Evolutionary conservation across 2,797 vertebrate genomes (phyloP), one percentile per base, ranked within the genome.

Genomic region (Mareca strepera): DNA sequence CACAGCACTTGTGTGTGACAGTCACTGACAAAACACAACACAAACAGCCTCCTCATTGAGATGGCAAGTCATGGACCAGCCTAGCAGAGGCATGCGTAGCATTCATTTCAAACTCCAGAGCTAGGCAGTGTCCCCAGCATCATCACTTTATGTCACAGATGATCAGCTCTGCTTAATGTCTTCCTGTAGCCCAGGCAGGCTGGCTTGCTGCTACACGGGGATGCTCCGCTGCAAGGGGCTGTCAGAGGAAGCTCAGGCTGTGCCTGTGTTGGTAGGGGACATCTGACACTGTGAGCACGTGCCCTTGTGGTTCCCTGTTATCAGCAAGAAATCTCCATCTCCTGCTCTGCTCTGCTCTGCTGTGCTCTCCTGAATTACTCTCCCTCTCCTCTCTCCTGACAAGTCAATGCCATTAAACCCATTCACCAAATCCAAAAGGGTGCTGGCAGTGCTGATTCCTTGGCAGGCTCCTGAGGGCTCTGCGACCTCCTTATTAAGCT

Each of bases 241-340:
- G 0, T 64, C 41, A 41, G 56, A 44, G 20, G 52, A 39, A 66
- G 56, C 33, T 82, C 64, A 48, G 37, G 58, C 31, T 82, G 37
- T 35, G 9, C 55, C 26, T 66, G 62, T 17, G 1, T 41, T 48
- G 73, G 43, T 52, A 88, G 43, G 29, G 55, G 8, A 67, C 2
- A 0, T 56, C 25, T 50, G 2, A 4, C 25, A 12, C 48, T 0
- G 0, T 50, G 35, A 81, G 48, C 37, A 33, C 25, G 44, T 14
- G 1, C 41, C 60, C 60, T 87, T 0, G 0, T 4, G 8, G 67
- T 85, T 87, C 77, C 60, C 43, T 58, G 25, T 41, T 64, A 22
- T 4, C n/a, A 43, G 6, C 35, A 44, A 55, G 41, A 84, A 52
- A 9, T 64, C n/a, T 79, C 68, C 2, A 6, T 22, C 23, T 25